Percentiles rank a stretch among this genome's conserved stretches.
Evolutionary conservation across 2,113 vertebrate genomes (phyloP).

Genomic region (Perca fluviatilis): DNA sequence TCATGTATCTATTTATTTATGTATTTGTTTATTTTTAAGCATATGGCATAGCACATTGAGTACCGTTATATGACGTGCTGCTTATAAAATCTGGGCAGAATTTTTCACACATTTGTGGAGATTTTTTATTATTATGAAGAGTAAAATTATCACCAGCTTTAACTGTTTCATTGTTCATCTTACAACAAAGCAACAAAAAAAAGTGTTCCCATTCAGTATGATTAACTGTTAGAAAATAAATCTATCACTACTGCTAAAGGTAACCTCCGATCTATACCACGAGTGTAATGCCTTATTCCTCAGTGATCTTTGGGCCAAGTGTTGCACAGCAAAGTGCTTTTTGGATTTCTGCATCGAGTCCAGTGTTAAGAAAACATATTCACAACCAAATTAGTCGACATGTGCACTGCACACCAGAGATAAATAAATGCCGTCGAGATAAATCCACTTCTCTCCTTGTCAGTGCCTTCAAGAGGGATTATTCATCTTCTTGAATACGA

Average conservation of each 20-base stretch:
- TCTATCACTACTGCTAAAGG: conserved; percentile 33
- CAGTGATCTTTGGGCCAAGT: conserved; percentile 72
- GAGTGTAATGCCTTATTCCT: conserved; percentile 49
- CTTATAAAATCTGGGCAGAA: conserved; percentile 35
- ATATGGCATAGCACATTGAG: conserved; percentile 39
- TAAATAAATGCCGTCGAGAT: conserved; percentile 58
- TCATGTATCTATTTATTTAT: conserved; percentile 22
- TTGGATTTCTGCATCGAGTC: conserved; percentile 73
- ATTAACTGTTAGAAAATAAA: conserved; percentile 43
- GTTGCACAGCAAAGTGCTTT: conserved; percentile 69
- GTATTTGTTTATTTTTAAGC: conserved; percentile 40
- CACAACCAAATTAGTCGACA: conserved; percentile 45
- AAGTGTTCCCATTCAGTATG: conserved; percentile 35
- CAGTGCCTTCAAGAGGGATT: conserved; percentile 57
- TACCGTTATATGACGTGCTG: conserved; percentile 37
- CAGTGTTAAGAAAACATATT: conserved; percentile 69
- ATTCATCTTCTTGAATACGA: conserved; percentile 52
- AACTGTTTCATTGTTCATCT: conserved; percentile 36
- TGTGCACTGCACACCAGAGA: conserved; percentile 54
- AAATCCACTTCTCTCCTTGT: conserved; percentile 54
- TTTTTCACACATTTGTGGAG: conserved; percentile 40
- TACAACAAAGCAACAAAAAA: conserved; percentile 46
- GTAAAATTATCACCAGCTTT: conserved; percentile 35
- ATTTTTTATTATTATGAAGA: conserved; percentile 23
- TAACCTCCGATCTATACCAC: conserved; percentile 34